Base-by-base conservation (phyloP, 2,113 vertebrate species). In the Lepus europaeus region DNA sequence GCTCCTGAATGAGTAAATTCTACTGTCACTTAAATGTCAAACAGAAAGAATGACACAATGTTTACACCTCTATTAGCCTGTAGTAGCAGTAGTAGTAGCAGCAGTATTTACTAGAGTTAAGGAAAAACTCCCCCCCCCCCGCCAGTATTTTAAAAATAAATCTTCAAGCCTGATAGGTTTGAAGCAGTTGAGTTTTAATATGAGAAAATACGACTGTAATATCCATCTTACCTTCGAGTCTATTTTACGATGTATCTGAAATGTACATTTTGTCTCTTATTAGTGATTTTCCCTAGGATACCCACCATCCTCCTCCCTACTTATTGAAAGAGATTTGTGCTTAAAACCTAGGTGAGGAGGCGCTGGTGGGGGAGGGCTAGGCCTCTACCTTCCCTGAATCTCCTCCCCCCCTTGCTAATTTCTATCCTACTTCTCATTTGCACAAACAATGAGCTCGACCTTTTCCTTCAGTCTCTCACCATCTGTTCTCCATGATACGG, bases 1-100 rank as follows among this genome's bases (percentile, higher is more conserved):
- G 91, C 84, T 83, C 86, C 94, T 79, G 27, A 84, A 63, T 51
- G 93, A 91, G 80, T 74, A 96, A 87, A 86, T 70, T 91, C 89
- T 49, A 93, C 92, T 91, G 95, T 61, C 90, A 92, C 80, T 96
- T 89, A 79, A 31, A 66, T 93, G 92, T 93, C 90, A 96, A 86
- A 91, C 74, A 74, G 14, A 74, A 89, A 83, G 27, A 83, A 31
- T 93, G 84, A 94, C 97, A 92, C 76, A 94, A 93, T 90, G 72
- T 95, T 97, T 97, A 91, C 27, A 53, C 76, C 81, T 84, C 79
- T 78, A 79, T 85, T 89, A 94, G 66, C 33, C 39, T 89, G 70
- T 45, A 45, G 45, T 45, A 39, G 39, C 90, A 79, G 70, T 93
- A 94, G 33, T 92, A 79, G 70, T 93, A 94, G 39, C 90, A 79